Evolutionary conservation across 37 sponge, comb jelly and placozoan species (phyloP).

Genomic region (Hormiphora californensis): DNA sequence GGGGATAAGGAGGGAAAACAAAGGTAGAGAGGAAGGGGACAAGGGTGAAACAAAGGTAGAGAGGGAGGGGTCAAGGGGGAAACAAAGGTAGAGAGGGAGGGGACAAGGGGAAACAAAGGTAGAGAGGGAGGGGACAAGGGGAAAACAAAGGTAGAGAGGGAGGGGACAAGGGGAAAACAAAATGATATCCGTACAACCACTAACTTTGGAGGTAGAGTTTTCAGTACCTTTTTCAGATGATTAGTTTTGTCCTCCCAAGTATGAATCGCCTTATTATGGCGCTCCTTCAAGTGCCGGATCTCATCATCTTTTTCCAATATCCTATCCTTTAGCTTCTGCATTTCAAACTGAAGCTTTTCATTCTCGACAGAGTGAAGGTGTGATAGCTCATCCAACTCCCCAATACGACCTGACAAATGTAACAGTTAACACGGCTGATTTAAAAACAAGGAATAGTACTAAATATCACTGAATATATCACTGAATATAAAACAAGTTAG

Average conservation of each 20-base stretch:
- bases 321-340: conserved; percentile 9
- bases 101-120: too few species aligned
- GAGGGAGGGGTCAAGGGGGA: too few species aligned
- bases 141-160: too few species aligned
- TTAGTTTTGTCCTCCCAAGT: conserved; percentile 38
- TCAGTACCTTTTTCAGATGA: conserved; percentile 43
- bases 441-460: background rate
- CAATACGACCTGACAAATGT: background rate
- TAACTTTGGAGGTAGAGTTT: too few species aligned
- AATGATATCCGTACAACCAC: too few species aligned
- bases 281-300: background rate
- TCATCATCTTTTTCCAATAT: conserved; percentile 1
- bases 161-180: too few species aligned
- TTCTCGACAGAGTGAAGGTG: conserved; percentile 39
- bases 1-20: too few species aligned
- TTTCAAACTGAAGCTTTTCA: background rate
- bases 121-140: too few species aligned
- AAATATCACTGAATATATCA: background rate
- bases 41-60: too few species aligned
- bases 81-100: too few species aligned
- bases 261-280: background rate
- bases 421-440: background rate
- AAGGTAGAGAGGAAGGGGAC: too few species aligned
- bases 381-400: conserved; percentile 35
- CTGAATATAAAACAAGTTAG: too few species aligned